Evolutionary conservation across 2,797 vertebrate genomes (phyloP).

Genomic region (Aotus griseimembra): DNA sequence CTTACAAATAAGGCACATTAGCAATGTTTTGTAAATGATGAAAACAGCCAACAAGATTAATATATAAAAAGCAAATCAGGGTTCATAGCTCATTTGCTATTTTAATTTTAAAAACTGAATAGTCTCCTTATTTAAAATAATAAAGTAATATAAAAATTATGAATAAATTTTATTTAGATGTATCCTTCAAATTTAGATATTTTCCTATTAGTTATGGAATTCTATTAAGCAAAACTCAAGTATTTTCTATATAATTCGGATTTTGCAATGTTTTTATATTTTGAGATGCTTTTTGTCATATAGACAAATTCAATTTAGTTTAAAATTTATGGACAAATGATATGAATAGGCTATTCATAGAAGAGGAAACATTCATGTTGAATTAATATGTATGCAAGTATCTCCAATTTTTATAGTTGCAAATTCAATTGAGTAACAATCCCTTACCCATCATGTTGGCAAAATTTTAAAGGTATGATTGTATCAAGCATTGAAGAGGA

Average conservation of each 20-base stretch:
- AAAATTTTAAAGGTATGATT: background rate
- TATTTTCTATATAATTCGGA: background rate
- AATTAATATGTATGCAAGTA: background rate
- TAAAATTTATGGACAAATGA: background rate
- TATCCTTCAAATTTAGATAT: background rate
- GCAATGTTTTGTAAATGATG: background rate
- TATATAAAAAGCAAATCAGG: background rate
- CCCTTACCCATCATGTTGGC: background rate
- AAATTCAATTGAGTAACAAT: background rate
- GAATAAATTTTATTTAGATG: constrained; percentile 2
- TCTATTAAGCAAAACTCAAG: background rate
- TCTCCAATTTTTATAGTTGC: background rate
- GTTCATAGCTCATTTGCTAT: constrained; percentile 14
- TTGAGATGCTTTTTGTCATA: background rate
- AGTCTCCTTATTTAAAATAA: constrained; percentile 15
- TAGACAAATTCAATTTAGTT: background rate
- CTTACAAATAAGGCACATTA: background rate
- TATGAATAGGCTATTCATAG: background rate
- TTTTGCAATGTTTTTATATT: background rate
- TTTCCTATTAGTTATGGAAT: constrained; percentile 4
- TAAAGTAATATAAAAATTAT: background rate
- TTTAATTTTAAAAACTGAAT: constrained; percentile 44
- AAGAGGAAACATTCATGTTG: background rate
- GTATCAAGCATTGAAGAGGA: no score
- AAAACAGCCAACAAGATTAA: constrained; percentile 11